Percentiles rank a stretch among this genome's conserved stretches.
Conservation (phyloP, 2,797 vertebrate species). For the Centropyge bicolor region DNA sequence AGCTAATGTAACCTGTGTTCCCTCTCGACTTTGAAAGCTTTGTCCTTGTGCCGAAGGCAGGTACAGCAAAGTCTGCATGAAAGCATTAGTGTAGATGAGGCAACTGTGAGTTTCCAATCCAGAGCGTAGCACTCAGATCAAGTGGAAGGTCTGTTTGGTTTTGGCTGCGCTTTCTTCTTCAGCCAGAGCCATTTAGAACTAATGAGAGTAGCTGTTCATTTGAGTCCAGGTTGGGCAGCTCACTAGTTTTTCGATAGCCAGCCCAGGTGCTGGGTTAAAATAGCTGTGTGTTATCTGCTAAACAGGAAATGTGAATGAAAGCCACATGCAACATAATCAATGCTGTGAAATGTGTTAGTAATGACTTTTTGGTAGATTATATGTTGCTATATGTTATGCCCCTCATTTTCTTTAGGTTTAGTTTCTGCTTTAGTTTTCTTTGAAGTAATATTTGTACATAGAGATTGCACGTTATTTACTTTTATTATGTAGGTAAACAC, state of each 20-base stretch:
- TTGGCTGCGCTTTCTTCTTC: conserved; percentile 56
- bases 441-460: neutral
- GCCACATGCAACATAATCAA: neutral
- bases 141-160: conserved; percentile 73
- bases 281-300: conserved; percentile 3
- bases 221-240: conserved; percentile 29
- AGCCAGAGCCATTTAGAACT: conserved; percentile 64
- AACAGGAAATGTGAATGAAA: conserved; percentile 33
- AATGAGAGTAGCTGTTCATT: conserved; percentile 64
- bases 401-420: neutral
- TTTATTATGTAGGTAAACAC: neutral
- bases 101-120: conserved; percentile 55
- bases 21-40: conserved; percentile 74
- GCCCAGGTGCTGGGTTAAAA: conserved; percentile 25
- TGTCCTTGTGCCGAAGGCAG: conserved; percentile 67
- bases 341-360: conserved; percentile 17
- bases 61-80: conserved; percentile 49
- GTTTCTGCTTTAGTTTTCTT: neutral
- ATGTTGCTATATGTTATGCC: neutral
- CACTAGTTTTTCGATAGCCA: conserved; percentile 8
- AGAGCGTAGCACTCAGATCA: conserved; percentile 65
- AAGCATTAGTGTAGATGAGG: conserved; percentile 68
- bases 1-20: conserved; percentile 66
- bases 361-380: neutral
- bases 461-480: neutral